Percentiles rank a stretch among this genome's conserved stretches.
phyloP scores from a whole-genome alignment of 1,140 invertebrate genomes.

The Cryptotermes secundus region DNA sequence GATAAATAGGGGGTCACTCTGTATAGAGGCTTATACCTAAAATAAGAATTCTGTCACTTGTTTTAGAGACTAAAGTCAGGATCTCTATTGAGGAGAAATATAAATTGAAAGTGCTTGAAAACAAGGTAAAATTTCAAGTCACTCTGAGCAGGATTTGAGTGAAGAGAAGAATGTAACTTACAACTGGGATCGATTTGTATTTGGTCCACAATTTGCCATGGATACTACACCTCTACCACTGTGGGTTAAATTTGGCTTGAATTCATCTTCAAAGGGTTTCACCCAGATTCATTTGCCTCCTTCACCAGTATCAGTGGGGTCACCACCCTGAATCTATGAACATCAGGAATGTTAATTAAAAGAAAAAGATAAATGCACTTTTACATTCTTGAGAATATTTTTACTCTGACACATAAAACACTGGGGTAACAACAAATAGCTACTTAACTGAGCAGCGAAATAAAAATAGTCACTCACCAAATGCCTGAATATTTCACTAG shows the following conservation, averaged over 20 bases:
- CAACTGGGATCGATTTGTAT: constrained; percentile 98
- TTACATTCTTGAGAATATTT: neutral
- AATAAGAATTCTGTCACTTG: too few species aligned
- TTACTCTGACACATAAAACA: neutral
- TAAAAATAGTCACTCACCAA: too few species aligned
- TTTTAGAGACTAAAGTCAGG: too few species aligned
- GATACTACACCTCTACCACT: constrained; percentile 89
- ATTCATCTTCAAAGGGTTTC: constrained; percentile 94
- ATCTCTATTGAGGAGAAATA: too few species aligned
- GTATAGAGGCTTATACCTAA: too few species aligned
- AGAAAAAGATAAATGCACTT: constrained; percentile 31
- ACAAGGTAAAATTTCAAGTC: too few species aligned
- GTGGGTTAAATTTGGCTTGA: constrained; percentile 87
- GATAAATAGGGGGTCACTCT: too few species aligned
- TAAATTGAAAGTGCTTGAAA: too few species aligned
- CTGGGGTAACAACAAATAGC: neutral
- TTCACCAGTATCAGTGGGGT: constrained; percentile 93
- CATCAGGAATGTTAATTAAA: constrained; percentile 31
- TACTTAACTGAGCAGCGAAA: neutral
- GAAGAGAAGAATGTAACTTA: constrained; percentile 54
- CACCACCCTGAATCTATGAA: constrained; percentile 93
- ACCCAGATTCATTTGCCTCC: constrained; percentile 95
- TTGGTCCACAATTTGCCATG: constrained; percentile 98
- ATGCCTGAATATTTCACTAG: too few species aligned
- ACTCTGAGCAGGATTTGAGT: too few species aligned